These are phyloP conservation scores for Amaurobius ferox DNA, from an alignment of 2,888 invertebrate genomes.

Conservation along the genomic window DNA sequence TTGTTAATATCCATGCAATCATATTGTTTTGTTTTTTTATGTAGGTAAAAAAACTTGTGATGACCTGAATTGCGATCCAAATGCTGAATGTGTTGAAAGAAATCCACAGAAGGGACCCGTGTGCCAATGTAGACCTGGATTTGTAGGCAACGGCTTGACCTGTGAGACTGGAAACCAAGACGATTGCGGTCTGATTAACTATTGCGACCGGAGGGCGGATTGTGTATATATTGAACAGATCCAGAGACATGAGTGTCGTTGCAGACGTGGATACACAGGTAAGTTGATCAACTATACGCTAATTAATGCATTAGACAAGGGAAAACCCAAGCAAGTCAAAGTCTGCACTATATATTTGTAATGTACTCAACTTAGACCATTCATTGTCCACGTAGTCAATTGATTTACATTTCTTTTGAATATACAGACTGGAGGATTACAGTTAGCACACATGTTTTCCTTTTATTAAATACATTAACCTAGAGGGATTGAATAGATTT, in stretches of 20 bases:
- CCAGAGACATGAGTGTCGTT: slow-evolving; percentile 30
- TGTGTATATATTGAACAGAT: slow-evolving; percentile 75
- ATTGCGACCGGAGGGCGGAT: slow-evolving; percentile 77
- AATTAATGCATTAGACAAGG: no score
- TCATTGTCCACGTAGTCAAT: no score
- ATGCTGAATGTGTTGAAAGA: slow-evolving; percentile 80
- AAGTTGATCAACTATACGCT: no score
- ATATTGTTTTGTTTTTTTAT: neutral
- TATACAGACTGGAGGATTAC: no score
- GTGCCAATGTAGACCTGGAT: slow-evolving; percentile 79
- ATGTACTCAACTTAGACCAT: no score
- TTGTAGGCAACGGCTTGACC: slow-evolving; percentile 44
- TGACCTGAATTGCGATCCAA: slow-evolving; percentile 82
- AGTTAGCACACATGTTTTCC: no score
- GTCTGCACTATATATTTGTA: no score
- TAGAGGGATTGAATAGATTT: no score
- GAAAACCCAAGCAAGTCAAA: no score
- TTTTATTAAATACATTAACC: no score
- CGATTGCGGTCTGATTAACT: slow-evolving; percentile 70
- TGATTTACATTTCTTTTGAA: no score
- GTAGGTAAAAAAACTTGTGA: slow-evolving; percentile 78
- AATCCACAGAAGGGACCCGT: slow-evolving; percentile 81
- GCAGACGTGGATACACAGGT: slow-evolving; percentile 49
- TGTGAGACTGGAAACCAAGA: slow-evolving; percentile 48
- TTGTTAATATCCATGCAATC: no score